Percentiles rank a stretch among this genome's conserved stretches.
Conservation (phyloP, 1,140 invertebrate species). For the Heliothis subflexa region DNA sequence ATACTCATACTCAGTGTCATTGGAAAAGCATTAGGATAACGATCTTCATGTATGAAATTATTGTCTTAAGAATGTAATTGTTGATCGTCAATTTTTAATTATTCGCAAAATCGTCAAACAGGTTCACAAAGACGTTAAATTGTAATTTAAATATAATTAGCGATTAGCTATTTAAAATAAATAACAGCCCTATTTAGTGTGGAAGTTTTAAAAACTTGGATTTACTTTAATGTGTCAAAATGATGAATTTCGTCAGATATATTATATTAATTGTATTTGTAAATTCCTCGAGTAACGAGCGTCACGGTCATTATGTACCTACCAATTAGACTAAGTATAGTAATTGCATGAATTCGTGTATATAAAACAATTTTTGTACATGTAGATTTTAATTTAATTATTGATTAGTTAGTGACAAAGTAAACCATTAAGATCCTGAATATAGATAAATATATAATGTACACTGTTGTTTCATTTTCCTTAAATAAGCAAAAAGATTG, state of each 20-base stretch:
- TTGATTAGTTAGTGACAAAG: slow-evolving; percentile 62
- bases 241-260: slow-evolving; percentile 55
- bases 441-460: slow-evolving; percentile 57
- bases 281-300: slow-evolving; percentile 57
- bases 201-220: slow-evolving; percentile 54
- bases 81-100: slow-evolving; percentile 58
- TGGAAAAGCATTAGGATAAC: slow-evolving; percentile 36
- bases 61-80: slow-evolving; percentile 51
- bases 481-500: too few species aligned
- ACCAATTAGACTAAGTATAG: slow-evolving; percentile 65
- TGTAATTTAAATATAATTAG: slow-evolving; percentile 57
- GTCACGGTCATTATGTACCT: slow-evolving; percentile 60
- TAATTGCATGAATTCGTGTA: slow-evolving; percentile 65
- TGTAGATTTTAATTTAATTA: slow-evolving; percentile 64
- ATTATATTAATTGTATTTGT: slow-evolving; percentile 57
- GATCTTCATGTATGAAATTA: slow-evolving; percentile 43
- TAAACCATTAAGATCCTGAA: slow-evolving; percentile 61
- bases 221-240: slow-evolving; percentile 56
- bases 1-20: slow-evolving; percentile 41
- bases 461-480: slow-evolving; percentile 35
- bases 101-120: slow-evolving; percentile 46
- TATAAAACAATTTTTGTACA: slow-evolving; percentile 70
- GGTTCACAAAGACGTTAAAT: slow-evolving; percentile 51
- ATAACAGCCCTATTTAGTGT: slow-evolving; percentile 52
- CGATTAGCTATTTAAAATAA: slow-evolving; percentile 49